phyloP scores from a whole-genome alignment of 2,888 invertebrate genomes.

The Tiliacea aurago region DNA sequence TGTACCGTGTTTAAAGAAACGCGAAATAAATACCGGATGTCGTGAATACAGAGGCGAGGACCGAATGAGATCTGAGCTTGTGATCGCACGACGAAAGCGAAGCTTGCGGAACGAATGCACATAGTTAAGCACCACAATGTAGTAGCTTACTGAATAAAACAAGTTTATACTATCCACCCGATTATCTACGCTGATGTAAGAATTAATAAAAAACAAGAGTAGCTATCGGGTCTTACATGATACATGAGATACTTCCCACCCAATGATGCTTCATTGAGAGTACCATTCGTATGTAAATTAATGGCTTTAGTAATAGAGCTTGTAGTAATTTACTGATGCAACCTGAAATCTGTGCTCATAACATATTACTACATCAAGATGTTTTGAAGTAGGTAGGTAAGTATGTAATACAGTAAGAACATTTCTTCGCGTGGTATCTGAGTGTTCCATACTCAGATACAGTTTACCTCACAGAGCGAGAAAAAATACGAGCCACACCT shows the following conservation, averaged over 20 bases:
- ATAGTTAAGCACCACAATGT: conserved; percentile 67
- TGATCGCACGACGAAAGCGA: conserved; percentile 75
- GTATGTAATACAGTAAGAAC: conserved; percentile 22
- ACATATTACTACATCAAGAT: conserved; percentile 23
- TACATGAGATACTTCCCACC: conserved; percentile 12
- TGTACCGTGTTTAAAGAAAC: conserved; percentile 71
- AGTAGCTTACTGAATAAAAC: conserved; percentile 68
- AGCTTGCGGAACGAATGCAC: conserved; percentile 82
- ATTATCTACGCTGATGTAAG: conserved; percentile 55
- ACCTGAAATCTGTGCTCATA: conserved; percentile 29
- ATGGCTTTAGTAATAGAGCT: conserved; percentile 15
- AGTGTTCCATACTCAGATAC: neutral
- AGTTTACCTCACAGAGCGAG: conserved; percentile 1
- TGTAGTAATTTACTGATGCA: conserved; percentile 36
- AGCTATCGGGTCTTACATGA: conserved; percentile 17
- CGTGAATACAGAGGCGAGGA: conserved; percentile 76
- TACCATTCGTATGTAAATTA: conserved; percentile 28
- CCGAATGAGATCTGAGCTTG: conserved; percentile 77
- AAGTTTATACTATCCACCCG: conserved; percentile 54
- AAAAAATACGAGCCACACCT: conserved; percentile 1
- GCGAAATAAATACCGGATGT: conserved; percentile 84
- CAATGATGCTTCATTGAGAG: conserved; percentile 28
- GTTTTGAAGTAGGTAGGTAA: conserved; percentile 12
- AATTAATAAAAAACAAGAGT: conserved; percentile 55
- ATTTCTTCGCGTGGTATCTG: conserved; percentile 16